These are phyloP conservation scores for Cataglyphis livida DNA, from an alignment of 2,888 invertebrate genomes.

Conservation along the genomic window DNA sequence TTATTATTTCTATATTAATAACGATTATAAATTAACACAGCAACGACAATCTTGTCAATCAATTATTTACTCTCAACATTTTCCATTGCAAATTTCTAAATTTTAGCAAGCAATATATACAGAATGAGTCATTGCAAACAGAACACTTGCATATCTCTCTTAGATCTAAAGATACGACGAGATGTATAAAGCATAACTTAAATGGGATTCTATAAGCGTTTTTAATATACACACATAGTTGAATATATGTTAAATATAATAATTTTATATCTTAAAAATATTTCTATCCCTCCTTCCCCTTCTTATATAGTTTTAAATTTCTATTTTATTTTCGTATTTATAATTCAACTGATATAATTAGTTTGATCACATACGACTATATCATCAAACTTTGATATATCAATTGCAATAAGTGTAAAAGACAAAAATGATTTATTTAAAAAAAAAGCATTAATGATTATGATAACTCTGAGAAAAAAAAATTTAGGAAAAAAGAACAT, in stretches of 20 bases:
- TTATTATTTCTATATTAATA: background rate
- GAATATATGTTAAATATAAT: background rate
- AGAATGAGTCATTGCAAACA: background rate
- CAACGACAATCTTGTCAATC: background rate
- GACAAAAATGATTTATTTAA: too few species aligned
- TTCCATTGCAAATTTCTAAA: background rate
- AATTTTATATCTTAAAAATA: background rate
- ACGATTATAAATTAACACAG: background rate
- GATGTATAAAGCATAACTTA: background rate
- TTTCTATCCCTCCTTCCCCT: background rate
- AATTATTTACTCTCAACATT: conserved; percentile 12
- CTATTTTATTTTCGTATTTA: background rate
- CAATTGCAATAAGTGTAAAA: too few species aligned
- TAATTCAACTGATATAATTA: too few species aligned
- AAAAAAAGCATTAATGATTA: too few species aligned
- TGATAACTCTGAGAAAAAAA: background rate
- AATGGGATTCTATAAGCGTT: background rate
- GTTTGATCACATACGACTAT: too few species aligned
- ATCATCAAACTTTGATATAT: too few species aligned
- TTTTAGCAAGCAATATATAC: background rate
- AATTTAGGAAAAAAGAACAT: background rate
- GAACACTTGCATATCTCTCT: background rate
- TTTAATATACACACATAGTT: background rate
- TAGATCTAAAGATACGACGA: background rate
- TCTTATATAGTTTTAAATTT: background rate